phyloP scores from a whole-genome alignment of 1,140 invertebrate genomes.

The Steinernema khuongi region DNA sequence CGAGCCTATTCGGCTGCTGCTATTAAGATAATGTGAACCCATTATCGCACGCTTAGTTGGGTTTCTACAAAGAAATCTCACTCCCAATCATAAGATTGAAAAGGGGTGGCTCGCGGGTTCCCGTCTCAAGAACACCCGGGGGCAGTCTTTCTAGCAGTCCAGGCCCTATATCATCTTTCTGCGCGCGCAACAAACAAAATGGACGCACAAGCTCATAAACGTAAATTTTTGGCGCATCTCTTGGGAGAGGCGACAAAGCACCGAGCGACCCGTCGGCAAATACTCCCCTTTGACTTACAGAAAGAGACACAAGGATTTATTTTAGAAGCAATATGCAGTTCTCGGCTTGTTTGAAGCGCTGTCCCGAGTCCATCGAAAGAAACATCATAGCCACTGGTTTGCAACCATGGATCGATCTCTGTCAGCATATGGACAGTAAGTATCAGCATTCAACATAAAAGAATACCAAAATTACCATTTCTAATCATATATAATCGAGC shows the following conservation, averaged over 20 bases:
- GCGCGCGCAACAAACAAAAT: not conserved
- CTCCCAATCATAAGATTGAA: constrained; percentile 13
- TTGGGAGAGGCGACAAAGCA: constrained; percentile 4
- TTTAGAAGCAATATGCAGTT: constrained; percentile 15
- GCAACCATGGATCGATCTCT: not conserved
- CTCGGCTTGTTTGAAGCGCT: not conserved
- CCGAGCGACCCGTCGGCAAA: not conserved
- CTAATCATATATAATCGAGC: too few relatives aligned
- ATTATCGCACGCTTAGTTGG: constrained; percentile 13
- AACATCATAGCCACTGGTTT: not conserved
- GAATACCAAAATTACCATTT: too few relatives aligned
- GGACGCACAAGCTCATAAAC: constrained; percentile 8
- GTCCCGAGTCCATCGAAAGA: not conserved
- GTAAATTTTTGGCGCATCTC: constrained; percentile 12
- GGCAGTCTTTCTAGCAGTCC: not conserved
- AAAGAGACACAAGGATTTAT: not conserved
- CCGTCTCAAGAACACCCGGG: not conserved
- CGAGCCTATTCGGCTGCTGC: not conserved
- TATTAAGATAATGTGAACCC: constrained; percentile 15
- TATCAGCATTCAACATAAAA: not conserved
- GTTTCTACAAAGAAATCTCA: constrained; percentile 11
- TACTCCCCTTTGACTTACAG: not conserved
- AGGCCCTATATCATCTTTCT: not conserved
- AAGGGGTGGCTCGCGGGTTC: not conserved
- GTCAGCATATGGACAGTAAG: not conserved